These are phyloP conservation scores for Poeciliopsis infans DNA, from an alignment of 2,797 vertebrate species.

Conservation along the genomic window DNA sequence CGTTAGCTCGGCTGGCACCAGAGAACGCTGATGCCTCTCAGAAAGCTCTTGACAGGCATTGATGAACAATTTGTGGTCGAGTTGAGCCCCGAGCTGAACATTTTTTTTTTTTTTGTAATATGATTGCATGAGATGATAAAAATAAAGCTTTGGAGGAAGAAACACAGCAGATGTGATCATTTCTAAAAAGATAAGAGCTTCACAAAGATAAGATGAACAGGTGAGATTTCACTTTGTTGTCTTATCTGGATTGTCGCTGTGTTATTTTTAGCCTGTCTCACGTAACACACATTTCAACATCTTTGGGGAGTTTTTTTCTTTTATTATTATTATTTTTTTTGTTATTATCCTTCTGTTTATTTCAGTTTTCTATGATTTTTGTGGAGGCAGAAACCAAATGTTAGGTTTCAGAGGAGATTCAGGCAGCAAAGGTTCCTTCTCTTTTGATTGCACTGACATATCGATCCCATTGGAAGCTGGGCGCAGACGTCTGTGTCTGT, in stretches of 20 bases:
- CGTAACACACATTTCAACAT: neutral
- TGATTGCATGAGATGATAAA: constrained; percentile 20
- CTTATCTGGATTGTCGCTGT: constrained; percentile 7
- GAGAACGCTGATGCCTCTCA: constrained; percentile 41
- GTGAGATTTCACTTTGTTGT: constrained; percentile 13
- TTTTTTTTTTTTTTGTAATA: constrained; percentile 18
- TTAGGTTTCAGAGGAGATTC: constrained; percentile 33
- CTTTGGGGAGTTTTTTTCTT: neutral
- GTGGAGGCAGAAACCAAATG: constrained; percentile 1
- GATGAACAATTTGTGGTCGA: constrained; percentile 25
- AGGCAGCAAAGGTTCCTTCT: constrained; percentile 39
- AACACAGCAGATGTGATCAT: neutral
- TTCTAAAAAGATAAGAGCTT: neutral
- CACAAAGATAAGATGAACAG: neutral
- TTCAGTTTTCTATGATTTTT: constrained; percentile 11
- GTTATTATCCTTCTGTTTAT: constrained; percentile 14
- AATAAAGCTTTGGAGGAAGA: neutral
- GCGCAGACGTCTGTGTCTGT: constrained; percentile 42
- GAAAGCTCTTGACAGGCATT: constrained; percentile 46
- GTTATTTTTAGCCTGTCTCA: constrained; percentile 14
- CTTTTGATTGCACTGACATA: constrained; percentile 53
- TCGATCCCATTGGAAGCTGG: constrained; percentile 52
- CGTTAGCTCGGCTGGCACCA: constrained; percentile 61
- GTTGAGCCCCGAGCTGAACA: neutral
- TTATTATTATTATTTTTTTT: neutral